phyloP scores from a whole-genome alignment of 1,140 invertebrate genomes.

The Myzus persicae region DNA sequence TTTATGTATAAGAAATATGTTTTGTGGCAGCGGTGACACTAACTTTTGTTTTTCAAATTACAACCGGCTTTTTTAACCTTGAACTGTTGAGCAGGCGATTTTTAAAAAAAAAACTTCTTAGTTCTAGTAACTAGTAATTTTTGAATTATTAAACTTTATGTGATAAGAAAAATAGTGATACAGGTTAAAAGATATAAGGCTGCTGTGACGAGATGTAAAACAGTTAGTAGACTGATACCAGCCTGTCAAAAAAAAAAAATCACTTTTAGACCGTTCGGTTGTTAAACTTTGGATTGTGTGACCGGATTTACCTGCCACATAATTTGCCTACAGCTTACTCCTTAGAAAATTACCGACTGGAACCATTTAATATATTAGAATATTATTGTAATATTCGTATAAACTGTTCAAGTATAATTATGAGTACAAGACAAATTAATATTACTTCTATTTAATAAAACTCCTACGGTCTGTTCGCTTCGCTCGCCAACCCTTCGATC shows the following conservation, averaged over 20 bases:
- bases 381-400: too few species aligned
- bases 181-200: neutral
- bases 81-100: neutral
- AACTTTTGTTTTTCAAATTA: neutral
- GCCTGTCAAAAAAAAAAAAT: too few species aligned
- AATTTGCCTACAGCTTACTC: too few species aligned
- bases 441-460: neutral
- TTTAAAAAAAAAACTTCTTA: neutral
- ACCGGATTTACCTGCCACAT: too few species aligned
- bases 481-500: neutral
- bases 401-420: too few species aligned
- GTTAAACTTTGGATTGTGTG: too few species aligned
- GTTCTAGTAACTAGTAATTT: neutral
- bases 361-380: too few species aligned
- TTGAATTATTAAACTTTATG: neutral
- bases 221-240: too few species aligned
- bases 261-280: too few species aligned
- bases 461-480: neutral
- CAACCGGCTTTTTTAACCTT: neutral
- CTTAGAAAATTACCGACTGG: too few species aligned
- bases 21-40: neutral
- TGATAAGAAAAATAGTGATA: neutral
- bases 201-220: neutral
- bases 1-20: neutral
- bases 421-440: too few species aligned